Conservation (phyloP, 1,140 invertebrate genomes). For the Leptinotarsa undecemlineata region DNA sequence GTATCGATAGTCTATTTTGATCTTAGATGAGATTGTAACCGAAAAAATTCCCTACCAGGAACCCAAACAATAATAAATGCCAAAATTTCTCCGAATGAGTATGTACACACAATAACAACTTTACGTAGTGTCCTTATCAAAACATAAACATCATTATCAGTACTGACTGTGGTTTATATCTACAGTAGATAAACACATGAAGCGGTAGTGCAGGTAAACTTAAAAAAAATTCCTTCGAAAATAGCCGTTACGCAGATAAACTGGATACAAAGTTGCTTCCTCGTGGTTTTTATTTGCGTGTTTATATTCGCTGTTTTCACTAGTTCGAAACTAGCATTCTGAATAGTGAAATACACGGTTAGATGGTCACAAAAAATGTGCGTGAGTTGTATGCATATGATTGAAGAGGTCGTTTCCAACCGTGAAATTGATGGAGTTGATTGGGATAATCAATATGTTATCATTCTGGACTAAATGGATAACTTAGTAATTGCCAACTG, state of each 20-base stretch:
- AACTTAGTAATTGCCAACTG: too few species aligned
- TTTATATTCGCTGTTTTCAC: too few species aligned
- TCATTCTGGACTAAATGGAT: too few species aligned
- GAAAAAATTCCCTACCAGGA: background rate
- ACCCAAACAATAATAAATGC: background rate
- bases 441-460: too few species aligned
- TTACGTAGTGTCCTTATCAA: background rate
- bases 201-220: background rate
- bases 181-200: background rate
- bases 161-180: conserved; percentile 2
- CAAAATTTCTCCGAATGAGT: conserved; percentile 3
- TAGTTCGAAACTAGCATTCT: too few species aligned
- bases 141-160: background rate
- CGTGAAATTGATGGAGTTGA: too few species aligned
- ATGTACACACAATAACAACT: conserved; percentile 1
- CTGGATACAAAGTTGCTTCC: background rate
- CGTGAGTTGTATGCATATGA: too few species aligned
- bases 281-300: too few species aligned
- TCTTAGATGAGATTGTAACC: background rate
- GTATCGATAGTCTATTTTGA: background rate
- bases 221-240: conserved; percentile 2
- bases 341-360: too few species aligned
- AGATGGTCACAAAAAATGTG: too few species aligned
- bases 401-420: too few species aligned
- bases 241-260: conserved; percentile 2